Conservation (phyloP, 2,888 invertebrate genomes). For the Balanococcus diminutus region DNA sequence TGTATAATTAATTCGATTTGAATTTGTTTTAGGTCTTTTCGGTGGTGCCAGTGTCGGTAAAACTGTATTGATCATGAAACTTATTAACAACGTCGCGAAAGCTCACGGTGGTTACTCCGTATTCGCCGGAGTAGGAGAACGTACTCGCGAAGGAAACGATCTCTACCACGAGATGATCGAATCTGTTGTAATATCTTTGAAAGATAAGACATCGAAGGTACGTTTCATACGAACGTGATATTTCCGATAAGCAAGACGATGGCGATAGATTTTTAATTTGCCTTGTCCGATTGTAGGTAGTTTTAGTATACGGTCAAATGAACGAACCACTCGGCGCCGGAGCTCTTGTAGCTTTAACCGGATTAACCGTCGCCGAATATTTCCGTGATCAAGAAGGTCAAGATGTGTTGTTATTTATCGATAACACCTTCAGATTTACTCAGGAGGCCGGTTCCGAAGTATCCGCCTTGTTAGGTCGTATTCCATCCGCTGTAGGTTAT, state of each 20-base stretch:
- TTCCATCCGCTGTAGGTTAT: constrained; percentile 93
- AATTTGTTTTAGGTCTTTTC: constrained; percentile 70
- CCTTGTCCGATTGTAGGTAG: constrained; percentile 63
- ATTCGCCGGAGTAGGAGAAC: constrained; percentile 91
- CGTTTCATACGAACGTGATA: too few species aligned
- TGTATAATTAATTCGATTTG: too few species aligned
- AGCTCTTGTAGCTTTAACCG: constrained; percentile 89
- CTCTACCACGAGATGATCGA: constrained; percentile 95
- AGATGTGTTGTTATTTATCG: constrained; percentile 90
- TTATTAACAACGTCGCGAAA: constrained; percentile 93
- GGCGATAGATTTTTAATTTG: not conserved
- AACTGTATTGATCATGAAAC: constrained; percentile 93
- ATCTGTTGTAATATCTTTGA: constrained; percentile 87
- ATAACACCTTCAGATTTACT: constrained; percentile 94
- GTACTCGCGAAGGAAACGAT: constrained; percentile 93
- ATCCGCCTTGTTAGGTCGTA: constrained; percentile 89
- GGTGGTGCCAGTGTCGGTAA: constrained; percentile 95
- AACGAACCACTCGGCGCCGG: constrained; percentile 94
- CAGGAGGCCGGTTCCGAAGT: constrained; percentile 85
- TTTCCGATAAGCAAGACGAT: not conserved
- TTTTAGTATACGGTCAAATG: constrained; percentile 94
- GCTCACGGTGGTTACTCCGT: constrained; percentile 95
- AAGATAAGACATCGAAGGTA: constrained; percentile 88
- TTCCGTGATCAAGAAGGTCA: constrained; percentile 94
- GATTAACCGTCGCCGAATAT: constrained; percentile 89